A percentile compares a stretch with the other conserved stretches of the same genome.
phyloP scores from a whole-genome alignment of 2,888 invertebrate species.

The Protophormia terraenovae region DNA sequence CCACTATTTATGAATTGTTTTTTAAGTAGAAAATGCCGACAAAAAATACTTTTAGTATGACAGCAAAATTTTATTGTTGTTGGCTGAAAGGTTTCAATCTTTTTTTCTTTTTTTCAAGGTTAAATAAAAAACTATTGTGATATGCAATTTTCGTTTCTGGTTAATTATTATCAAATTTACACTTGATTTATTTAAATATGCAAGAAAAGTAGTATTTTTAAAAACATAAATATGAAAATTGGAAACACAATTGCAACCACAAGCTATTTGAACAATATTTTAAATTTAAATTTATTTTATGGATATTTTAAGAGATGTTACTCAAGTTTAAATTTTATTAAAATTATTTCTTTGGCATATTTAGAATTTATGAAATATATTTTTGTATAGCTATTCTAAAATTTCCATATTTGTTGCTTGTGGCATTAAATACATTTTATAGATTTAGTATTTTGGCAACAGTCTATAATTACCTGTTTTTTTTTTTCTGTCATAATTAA shows the following conservation, averaged over 20 bases:
- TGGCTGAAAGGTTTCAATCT: background rate
- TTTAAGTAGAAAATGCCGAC: conserved; percentile 24
- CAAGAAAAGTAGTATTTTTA: background rate
- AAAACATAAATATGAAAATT: background rate
- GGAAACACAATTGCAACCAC: background rate
- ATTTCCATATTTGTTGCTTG: background rate
- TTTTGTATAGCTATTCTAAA: background rate
- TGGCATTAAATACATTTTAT: background rate
- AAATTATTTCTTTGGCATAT: no score
- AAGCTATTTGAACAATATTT: no score
- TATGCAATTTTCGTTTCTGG: conserved; percentile 4
- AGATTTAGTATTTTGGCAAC: conserved; percentile 11
- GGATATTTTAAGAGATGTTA: no score
- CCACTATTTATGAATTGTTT: conserved; percentile 58
- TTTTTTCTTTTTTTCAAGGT: conserved; percentile 23
- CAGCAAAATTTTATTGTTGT: background rate
- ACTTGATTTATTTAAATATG: conserved; percentile 13
- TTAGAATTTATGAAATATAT: no score
- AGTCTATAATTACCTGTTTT: conserved; percentile 38
- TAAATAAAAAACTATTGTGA: background rate
- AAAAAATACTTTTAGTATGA: conserved; percentile 45
- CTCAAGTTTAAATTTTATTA: no score
- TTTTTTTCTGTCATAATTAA: conserved; percentile 50
- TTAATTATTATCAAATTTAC: conserved; percentile 34
- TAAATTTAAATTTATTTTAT: no score